Percentiles rank a stretch among this genome's conserved stretches.
These are phyloP conservation scores for Martes martes DNA, from an alignment of 2,113 vertebrate genomes.

Conservation along the genomic window DNA sequence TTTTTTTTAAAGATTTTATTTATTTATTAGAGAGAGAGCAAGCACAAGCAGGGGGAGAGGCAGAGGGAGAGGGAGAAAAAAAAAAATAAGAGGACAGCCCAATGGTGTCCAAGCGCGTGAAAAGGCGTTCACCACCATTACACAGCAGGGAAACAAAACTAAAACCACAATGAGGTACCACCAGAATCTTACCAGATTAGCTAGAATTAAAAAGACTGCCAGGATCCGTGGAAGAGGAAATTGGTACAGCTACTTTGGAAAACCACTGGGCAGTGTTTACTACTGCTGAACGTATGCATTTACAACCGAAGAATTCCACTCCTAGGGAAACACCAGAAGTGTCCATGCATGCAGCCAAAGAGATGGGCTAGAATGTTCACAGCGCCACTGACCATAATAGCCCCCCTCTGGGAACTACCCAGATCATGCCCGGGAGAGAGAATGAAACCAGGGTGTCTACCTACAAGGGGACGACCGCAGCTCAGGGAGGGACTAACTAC, in stretches of 20 bases:
- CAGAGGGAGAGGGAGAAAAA: too few species aligned
- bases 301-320: neutral
- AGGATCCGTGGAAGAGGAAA: neutral
- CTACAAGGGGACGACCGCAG: neutral
- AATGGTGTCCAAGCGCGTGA: neutral
- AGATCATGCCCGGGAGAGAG: neutral
- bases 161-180: neutral
- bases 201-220: neutral
- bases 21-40: too few species aligned
- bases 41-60: too few species aligned
- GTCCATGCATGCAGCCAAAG: neutral
- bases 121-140: neutral
- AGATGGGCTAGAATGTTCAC: neutral
- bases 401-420: neutral
- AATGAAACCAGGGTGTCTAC: neutral
- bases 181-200: neutral
- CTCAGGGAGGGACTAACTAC: neutral
- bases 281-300: neutral
- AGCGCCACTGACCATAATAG: neutral
- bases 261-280: neutral
- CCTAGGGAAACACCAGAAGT: neutral
- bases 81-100: neutral
- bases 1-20: too few species aligned
- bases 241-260: neutral
- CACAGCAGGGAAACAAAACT: neutral